Evolutionary conservation across 1,140 invertebrate species (phyloP).

Genomic region (Ptiloglossa arizonensis): DNA sequence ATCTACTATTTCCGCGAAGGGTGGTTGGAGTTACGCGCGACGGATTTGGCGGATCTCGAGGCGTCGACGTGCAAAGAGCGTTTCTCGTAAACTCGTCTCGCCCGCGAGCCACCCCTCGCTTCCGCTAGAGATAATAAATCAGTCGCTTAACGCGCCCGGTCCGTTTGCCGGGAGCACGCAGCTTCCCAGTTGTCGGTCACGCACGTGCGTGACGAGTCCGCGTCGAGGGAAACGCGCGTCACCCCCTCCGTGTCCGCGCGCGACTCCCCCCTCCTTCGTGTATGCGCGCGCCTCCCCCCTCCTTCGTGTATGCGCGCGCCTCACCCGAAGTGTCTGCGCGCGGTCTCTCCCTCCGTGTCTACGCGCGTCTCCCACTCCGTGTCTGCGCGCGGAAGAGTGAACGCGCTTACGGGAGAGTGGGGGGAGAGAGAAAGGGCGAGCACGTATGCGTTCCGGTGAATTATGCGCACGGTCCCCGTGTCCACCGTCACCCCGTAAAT

Average conservation of each 20-base stretch:
- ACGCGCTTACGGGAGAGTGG: constrained; percentile 61
- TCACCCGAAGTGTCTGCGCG: too few relatives aligned
- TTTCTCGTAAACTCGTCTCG: constrained; percentile 46
- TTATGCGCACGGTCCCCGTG: constrained; percentile 57
- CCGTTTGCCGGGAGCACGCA: constrained; percentile 2
- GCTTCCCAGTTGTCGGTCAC: constrained; percentile 25
- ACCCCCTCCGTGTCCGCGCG: too few relatives aligned
- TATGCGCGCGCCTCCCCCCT: too few relatives aligned
- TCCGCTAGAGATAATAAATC: constrained; percentile 51
- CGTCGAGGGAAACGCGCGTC: background rate
- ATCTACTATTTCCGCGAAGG: background rate
- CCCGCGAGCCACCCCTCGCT: too few relatives aligned
- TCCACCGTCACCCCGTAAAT: constrained; percentile 65
- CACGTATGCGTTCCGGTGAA: constrained; percentile 58
- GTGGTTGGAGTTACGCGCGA: too few relatives aligned
- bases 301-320: too few relatives aligned
- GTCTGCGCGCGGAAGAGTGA: constrained; percentile 46
- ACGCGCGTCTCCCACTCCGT: too few relatives aligned
- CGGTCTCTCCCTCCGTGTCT: background rate
- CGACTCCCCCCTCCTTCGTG: too few relatives aligned
- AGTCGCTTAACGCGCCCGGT: constrained; percentile 49
- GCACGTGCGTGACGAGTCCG: constrained; percentile 3
- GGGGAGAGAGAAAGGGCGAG: too few relatives aligned
- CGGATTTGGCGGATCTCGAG: background rate
- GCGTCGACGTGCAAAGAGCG: constrained; percentile 40